A percentile compares a stretch with the other conserved stretches of the same genome.
Evolutionary conservation across 2,888 invertebrate genomes (phyloP).

Genomic region (Campoletis raptor): DNA sequence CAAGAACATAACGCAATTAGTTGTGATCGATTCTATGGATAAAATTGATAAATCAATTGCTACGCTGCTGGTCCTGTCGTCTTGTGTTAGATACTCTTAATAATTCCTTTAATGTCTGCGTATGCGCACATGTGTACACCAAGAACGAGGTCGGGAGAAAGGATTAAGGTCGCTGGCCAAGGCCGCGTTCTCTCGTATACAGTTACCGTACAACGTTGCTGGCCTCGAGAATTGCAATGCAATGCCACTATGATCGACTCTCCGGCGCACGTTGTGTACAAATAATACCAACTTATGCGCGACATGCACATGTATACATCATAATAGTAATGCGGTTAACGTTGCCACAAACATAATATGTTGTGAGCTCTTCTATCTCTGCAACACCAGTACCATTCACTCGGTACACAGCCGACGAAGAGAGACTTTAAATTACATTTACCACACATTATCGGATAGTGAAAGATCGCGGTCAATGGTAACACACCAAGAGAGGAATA

Average conservation of each 20-base stretch:
- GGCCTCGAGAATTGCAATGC: constrained; percentile 67
- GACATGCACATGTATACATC: background rate
- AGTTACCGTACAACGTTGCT: constrained; percentile 63
- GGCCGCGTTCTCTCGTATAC: constrained; percentile 70
- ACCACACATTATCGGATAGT: constrained; percentile 78
- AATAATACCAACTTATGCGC: constrained; percentile 49
- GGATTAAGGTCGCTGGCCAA: constrained; percentile 76
- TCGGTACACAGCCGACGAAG: constrained; percentile 7
- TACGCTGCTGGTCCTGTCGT: background rate
- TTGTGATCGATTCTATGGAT: background rate
- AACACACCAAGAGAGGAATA: constrained; percentile 68
- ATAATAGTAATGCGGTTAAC: background rate
- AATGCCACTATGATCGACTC: constrained; percentile 63
- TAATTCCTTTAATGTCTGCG: constrained; percentile 30
- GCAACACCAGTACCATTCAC: constrained; percentile 16
- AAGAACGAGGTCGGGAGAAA: constrained; percentile 73
- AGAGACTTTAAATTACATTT: constrained; percentile 79
- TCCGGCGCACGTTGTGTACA: constrained; percentile 31
- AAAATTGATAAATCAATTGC: constrained; percentile 8
- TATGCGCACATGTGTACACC: constrained; percentile 4
- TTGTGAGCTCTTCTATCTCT: constrained; percentile 32
- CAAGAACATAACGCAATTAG: background rate
- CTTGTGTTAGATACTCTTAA: constrained; percentile 18
- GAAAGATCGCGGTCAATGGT: constrained; percentile 78
- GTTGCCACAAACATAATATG: constrained; percentile 16